Evolutionary conservation across 2,797 vertebrate genomes (phyloP), one percentile per base, ranked within the genome.

Genomic region (Falco rusticolus): DNA sequence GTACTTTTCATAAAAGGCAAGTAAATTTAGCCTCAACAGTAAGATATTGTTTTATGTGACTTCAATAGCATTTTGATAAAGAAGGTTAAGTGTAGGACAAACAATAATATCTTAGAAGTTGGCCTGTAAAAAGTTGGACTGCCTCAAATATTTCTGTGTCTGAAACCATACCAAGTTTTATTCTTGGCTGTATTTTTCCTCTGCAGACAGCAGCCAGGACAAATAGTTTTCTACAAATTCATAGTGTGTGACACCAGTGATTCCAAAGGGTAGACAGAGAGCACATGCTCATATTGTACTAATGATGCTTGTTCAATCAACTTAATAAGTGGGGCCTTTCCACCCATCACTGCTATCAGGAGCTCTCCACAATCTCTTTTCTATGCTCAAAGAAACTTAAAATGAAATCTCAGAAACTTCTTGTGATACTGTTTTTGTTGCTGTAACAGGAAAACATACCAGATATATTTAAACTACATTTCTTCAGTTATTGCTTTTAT

Each of bases 201-300:
- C 50, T 74, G 21, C 70, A 89, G 85, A 87, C 48, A 79, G 70
- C 56, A 87, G 80, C 91, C 93, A 96, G 90, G 48, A 93, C 75
- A 95, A 95, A 95, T 64, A 94, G 26, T 68, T 95, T 89, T 92
- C 83, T 82, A 64, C 74, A 95, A 84, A 95, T 92, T 87, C 88
- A 63, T 53, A 29, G 33, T 77, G 41, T 93, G 74, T 68, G n/a
- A 91, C 83, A 95, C 19, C 71, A 79, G 11, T 74, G 60, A 87
- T 94, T 91, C 64, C 81, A 90, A 95, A 88, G 56, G 16, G 45
- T 59, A 92, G 80, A 66, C 14, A 83, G 48, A 63, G 77, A 84
- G 29, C 63, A 79, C 45, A 61, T 93, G 71, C 33, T 95, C 43
- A n/a, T 71, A 13, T 37, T 75, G 25, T 76, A 59, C 37, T 95